Percentiles rank a stretch among this genome's conserved stretches.
Evolutionary conservation across 2,888 invertebrate genomes (phyloP).

Genomic region (Linnaemya tessellans): DNA sequence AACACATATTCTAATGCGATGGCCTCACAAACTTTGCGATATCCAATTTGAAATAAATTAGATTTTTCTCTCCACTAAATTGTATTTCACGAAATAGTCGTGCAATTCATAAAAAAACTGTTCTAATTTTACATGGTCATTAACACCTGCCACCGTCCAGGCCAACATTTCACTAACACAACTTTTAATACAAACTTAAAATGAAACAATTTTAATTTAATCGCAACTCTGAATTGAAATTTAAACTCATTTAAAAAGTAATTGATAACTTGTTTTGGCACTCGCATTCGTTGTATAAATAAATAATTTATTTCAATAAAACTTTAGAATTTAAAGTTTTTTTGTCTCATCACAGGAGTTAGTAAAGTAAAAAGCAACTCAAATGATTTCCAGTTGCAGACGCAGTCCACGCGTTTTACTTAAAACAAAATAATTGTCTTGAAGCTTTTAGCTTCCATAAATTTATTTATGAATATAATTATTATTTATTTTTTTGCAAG

Average conservation of each 20-base stretch:
- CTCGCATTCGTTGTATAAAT: neutral
- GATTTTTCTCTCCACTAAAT: too few species aligned
- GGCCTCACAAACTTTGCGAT: too few species aligned
- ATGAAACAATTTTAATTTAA: neutral
- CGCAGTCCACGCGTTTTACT: neutral
- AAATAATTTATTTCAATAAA: neutral
- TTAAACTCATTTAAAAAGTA: neutral
- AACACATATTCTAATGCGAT: too few species aligned
- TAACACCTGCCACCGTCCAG: neutral
- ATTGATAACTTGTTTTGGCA: conserved; percentile 1
- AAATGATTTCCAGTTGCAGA: neutral
- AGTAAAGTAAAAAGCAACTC: neutral
- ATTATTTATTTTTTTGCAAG: neutral
- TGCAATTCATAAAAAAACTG: neutral
- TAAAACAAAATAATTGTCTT: neutral
- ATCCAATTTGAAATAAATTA: too few species aligned
- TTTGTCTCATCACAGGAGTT: neutral
- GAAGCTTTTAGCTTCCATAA: conserved; percentile 8
- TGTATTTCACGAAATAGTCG: too few species aligned
- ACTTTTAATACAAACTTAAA: neutral
- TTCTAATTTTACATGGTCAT: neutral
- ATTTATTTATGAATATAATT: conserved; percentile 22
- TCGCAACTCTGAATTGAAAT: neutral
- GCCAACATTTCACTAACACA: neutral
- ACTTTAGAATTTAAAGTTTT: neutral